Percentiles rank a stretch among this genome's conserved stretches.
Evolutionary conservation across 2,113 vertebrate genomes (phyloP).

Genomic region (Phycodurus eques): DNA sequence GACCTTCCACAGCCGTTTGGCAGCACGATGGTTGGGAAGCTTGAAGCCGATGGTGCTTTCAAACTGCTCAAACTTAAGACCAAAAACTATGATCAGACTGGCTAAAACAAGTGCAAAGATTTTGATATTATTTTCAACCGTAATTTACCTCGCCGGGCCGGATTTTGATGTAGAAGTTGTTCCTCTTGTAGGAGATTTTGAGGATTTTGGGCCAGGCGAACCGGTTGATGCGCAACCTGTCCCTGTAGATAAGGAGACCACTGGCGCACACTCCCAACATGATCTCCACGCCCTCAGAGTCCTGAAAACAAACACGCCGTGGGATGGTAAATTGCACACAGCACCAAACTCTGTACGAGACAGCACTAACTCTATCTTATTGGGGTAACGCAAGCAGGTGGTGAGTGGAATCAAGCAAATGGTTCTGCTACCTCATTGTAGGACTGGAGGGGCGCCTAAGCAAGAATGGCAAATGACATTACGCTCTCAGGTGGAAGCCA

Average conservation of each 20-base stretch:
- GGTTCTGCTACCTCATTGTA: constrained; percentile 39
- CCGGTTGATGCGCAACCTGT: constrained; percentile 92
- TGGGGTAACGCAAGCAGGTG: constrained; percentile 59
- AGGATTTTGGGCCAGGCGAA: constrained; percentile 98
- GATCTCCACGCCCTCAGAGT: constrained; percentile 97
- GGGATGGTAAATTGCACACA: background rate
- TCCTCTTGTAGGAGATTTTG: constrained; percentile 98
- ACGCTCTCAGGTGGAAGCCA: constrained; percentile 44
- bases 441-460: constrained; percentile 21
- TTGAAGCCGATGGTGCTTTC: constrained; percentile 99
- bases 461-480: constrained; percentile 35
- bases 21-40: constrained; percentile 92
- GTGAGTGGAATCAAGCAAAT: constrained; percentile 53
- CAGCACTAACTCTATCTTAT: background rate
- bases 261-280: constrained; percentile 97
- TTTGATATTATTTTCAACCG: background rate
- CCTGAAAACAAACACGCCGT: constrained; percentile 72
- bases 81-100: background rate
- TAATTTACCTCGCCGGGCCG: constrained; percentile 89
- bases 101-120: background rate
- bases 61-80: constrained; percentile 90
- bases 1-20: constrained; percentile 96
- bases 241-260: constrained; percentile 92
- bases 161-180: constrained; percentile 99
- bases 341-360: constrained; percentile 1